Percentiles rank a stretch among this genome's conserved stretches.
phyloP scores from a whole-genome alignment of 1,140 invertebrate species.

The Microplitis demolitor region DNA sequence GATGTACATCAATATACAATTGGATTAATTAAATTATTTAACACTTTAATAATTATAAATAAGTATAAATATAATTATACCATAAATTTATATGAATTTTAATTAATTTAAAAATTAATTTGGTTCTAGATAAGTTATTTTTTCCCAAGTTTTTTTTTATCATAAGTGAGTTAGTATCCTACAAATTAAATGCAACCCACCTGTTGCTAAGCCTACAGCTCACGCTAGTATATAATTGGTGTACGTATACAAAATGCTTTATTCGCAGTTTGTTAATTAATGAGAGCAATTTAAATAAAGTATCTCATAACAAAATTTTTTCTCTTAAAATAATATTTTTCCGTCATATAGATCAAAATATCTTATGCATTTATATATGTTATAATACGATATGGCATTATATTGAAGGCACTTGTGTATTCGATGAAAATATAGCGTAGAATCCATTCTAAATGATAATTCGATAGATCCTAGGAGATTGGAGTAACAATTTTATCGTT shows the following conservation, averaged over 20 bases:
- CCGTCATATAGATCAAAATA: not conserved
- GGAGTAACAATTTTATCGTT: no score
- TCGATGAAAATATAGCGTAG: slow-evolving; percentile 6
- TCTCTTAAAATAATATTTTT: not conserved
- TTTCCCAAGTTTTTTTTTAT: not conserved
- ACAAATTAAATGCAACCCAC: slow-evolving; percentile 39
- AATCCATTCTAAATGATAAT: slow-evolving; percentile 35
- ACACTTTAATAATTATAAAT: no score
- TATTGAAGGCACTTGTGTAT: not conserved
- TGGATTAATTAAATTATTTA: no score
- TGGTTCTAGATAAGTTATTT: not conserved
- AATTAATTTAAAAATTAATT: not conserved
- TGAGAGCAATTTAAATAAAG: no score
- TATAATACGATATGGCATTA: not conserved
- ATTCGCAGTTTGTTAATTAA: not conserved
- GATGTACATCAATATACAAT: no score
- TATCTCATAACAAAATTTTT: not conserved
- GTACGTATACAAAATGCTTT: not conserved
- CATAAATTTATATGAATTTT: no score
- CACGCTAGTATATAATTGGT: not conserved
- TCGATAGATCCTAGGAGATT: not conserved
- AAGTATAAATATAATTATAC: no score
- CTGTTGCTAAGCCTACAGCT: slow-evolving; percentile 44
- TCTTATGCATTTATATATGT: not conserved
- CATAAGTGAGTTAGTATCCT: not conserved